Conservation (phyloP, 2,888 invertebrate genomes). For the Ochropleura plecta region DNA sequence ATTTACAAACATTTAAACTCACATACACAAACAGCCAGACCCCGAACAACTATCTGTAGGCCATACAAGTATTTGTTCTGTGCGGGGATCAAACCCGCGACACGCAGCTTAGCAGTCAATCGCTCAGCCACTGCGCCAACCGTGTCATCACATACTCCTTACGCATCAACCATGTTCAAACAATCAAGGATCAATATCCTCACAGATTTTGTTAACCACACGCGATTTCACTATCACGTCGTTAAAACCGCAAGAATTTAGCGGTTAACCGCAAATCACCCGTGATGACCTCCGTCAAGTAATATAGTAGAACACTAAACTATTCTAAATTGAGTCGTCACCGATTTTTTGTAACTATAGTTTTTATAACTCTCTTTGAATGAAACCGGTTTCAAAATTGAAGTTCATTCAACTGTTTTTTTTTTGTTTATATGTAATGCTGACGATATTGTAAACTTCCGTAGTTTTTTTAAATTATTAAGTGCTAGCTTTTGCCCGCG, state of each 20-base stretch:
- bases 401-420: slow-evolving; percentile 31
- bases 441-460: too few species aligned
- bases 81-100: too few species aligned
- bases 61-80: too few species aligned
- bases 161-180: background rate
- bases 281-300: background rate
- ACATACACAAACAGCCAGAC: too few species aligned
- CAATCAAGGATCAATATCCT: background rate
- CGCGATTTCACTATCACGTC: background rate
- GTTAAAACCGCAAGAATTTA: slow-evolving; percentile 10
- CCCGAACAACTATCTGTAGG: too few species aligned
- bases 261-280: slow-evolving; percentile 18
- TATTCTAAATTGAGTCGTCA: slow-evolving; percentile 5
- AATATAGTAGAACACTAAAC: background rate
- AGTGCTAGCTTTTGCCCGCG: background rate
- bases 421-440: background rate
- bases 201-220: background rate
- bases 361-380: background rate
- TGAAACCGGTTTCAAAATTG: slow-evolving; percentile 5
- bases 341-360: slow-evolving; percentile 6
- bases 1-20: too few species aligned
- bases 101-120: too few species aligned
- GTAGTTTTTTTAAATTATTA: background rate
- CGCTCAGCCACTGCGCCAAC: background rate
- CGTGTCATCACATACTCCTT: background rate